Evolutionary conservation across 2,113 vertebrate genomes (phyloP).

Genomic region (Phalacrocorax brasilianus): DNA sequence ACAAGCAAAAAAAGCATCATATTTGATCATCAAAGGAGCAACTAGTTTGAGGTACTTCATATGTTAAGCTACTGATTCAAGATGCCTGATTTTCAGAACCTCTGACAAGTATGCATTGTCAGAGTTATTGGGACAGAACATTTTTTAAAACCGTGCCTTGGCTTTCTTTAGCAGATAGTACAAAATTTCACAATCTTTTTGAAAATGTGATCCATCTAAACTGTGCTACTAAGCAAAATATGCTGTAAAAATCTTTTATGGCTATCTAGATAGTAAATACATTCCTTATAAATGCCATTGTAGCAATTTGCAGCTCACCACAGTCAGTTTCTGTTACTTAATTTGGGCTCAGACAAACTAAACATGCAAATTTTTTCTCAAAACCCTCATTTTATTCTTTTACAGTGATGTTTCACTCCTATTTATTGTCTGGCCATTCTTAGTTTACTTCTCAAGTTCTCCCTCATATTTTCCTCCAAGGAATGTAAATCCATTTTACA

Average conservation of each 20-base stretch:
- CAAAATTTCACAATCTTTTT: not conserved
- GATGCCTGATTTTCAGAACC: not conserved
- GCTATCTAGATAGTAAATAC: not conserved
- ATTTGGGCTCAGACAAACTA: not conserved
- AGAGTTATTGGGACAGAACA: not conserved
- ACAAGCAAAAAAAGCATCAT: not conserved
- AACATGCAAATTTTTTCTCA: not conserved
- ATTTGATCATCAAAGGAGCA: not conserved
- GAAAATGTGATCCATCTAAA: not conserved
- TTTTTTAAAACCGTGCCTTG: not conserved
- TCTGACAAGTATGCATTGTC: not conserved
- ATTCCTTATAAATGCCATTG: not conserved
- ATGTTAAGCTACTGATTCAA: not conserved
- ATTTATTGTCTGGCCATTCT: not conserved
- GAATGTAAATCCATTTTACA: not conserved
- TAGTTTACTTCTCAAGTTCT: not conserved
- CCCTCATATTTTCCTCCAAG: not conserved
- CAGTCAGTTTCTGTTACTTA: not conserved
- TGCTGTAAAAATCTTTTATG: not conserved
- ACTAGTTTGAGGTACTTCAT: not conserved
- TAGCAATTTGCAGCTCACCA: not conserved
- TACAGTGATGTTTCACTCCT: not conserved
- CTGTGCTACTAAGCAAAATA: not conserved
- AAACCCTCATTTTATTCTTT: not conserved
- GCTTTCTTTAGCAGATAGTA: not conserved